These are phyloP conservation scores for Zoanthus sociatus DNA, from an alignment of 92 coral and sea anemone genomes.

Conservation along the genomic window DNA sequence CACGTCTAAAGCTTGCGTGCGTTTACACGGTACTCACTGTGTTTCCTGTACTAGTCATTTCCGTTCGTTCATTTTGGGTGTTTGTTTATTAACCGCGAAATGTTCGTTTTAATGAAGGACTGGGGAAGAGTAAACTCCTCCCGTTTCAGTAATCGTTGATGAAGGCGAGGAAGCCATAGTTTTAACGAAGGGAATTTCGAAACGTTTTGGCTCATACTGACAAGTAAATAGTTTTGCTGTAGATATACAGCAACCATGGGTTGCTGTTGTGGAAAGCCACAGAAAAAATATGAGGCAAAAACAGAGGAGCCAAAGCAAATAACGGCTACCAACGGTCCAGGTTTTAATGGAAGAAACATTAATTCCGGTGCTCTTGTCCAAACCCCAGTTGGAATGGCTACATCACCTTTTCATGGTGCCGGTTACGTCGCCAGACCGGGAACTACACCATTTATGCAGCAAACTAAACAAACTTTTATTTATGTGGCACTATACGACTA, in stretches of 20 bases:
- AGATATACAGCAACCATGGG: slow-evolving; percentile 87
- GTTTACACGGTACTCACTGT: not conserved
- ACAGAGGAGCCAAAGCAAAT: slow-evolving; percentile 54
- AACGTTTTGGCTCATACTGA: slow-evolving; percentile 7
- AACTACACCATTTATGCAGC: slow-evolving; percentile 62
- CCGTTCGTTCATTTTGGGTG: not conserved
- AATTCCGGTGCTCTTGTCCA: slow-evolving; percentile 30
- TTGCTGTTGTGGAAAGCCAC: slow-evolving; percentile 93
- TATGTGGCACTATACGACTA: slow-evolving; percentile 97
- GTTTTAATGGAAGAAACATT: slow-evolving; percentile 40
- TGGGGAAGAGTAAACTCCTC: slow-evolving; percentile 48
- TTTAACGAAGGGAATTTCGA: slow-evolving; percentile 6
- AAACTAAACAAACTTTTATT: slow-evolving; percentile 63
- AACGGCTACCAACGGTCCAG: slow-evolving; percentile 59
- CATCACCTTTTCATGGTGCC: slow-evolving; percentile 50
- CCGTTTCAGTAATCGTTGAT: slow-evolving; percentile 28
- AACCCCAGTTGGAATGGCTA: slow-evolving; percentile 26
- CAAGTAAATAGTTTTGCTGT: slow-evolving; percentile 27
- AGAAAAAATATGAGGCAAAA: slow-evolving; percentile 73
- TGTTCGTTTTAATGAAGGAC: not conserved
- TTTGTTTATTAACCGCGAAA: not conserved
- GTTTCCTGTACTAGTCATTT: slow-evolving; percentile 11
- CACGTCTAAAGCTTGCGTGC: not conserved
- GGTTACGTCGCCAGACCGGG: slow-evolving; percentile 43
- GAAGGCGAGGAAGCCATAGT: slow-evolving; percentile 32